Percentiles rank a stretch among this genome's conserved stretches.
These are phyloP conservation scores for Pristionchus entomophagus DNA, from an alignment of 2,888 invertebrate species.

Conservation along the genomic window DNA sequence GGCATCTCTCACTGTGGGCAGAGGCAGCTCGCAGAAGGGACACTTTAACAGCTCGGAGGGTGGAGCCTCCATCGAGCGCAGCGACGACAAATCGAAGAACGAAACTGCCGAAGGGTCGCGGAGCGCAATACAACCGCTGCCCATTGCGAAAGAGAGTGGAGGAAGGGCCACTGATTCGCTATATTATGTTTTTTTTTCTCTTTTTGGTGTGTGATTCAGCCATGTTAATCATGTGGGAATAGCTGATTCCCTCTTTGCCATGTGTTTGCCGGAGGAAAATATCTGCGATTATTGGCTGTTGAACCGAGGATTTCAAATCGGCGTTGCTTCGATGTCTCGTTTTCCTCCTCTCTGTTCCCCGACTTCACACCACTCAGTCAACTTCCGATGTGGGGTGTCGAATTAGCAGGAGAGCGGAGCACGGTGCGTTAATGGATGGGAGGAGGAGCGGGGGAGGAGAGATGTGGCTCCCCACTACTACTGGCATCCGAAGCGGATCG, in stretches of 20 bases:
- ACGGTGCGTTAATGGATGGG: slow-evolving; percentile 14
- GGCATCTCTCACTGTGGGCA: neutral
- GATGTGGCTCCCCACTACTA: no score
- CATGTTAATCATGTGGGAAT: neutral
- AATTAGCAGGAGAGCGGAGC: neutral
- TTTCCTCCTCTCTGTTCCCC: neutral
- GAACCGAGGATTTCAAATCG: neutral
- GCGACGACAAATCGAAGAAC: neutral
- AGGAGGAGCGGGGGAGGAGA: neutral
- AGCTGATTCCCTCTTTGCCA: neutral
- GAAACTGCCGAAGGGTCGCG: neutral
- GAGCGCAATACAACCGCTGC: neutral
- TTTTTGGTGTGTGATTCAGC: neutral
- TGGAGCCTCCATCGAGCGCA: neutral
- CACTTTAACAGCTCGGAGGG: neutral
- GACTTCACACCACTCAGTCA: slow-evolving; percentile 14
- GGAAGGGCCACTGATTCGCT: neutral
- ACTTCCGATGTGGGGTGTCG: slow-evolving; percentile 30
- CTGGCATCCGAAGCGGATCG: neutral
- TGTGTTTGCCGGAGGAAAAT: neutral
- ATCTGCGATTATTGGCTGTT: neutral
- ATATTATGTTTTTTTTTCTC: neutral
- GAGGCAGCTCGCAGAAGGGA: neutral
- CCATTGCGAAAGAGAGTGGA: neutral
- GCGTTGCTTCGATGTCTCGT: neutral